phyloP scores from a whole-genome alignment of 2,113 vertebrate genomes.

The Semnornis frantzii region DNA sequence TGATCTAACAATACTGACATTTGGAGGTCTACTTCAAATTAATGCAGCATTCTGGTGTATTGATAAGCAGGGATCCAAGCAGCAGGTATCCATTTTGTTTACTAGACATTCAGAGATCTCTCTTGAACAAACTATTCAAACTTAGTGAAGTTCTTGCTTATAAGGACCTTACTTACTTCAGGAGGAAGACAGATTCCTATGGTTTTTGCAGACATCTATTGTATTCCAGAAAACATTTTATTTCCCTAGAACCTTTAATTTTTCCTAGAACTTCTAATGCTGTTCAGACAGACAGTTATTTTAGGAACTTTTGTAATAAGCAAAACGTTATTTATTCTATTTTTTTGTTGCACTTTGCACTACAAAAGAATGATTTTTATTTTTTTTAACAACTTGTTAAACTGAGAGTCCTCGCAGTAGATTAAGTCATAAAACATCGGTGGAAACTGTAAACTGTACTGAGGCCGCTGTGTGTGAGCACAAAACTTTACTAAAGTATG shows the following conservation, averaged over 20 bases:
- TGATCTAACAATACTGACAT: not conserved
- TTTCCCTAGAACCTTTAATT: not conserved
- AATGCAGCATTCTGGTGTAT: not conserved
- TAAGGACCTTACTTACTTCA: not conserved
- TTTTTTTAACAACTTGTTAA: conserved; percentile 75
- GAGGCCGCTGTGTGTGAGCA: not conserved
- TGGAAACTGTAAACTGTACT: conserved; percentile 28
- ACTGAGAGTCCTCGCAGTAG: conserved; percentile 67
- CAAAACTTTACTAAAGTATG: conserved; percentile 76
- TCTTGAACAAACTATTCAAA: not conserved
- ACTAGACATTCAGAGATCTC: not conserved
- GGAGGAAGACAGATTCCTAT: not conserved
- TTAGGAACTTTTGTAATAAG: conserved; percentile 14
- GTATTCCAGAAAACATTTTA: not conserved
- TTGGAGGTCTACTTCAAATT: not conserved
- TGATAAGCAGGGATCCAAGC: not conserved
- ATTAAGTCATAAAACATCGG: conserved; percentile 63
- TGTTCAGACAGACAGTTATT: conserved; percentile 34
- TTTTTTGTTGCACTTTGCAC: conserved; percentile 57
- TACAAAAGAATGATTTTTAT: conserved; percentile 57
- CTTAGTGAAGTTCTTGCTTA: not conserved
- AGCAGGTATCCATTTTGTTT: not conserved
- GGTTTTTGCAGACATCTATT: not conserved
- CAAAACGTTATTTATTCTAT: conserved; percentile 25
- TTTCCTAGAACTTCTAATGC: not conserved